A percentile compares a stretch with the other conserved stretches of the same genome.
Evolutionary conservation across 2,888 invertebrate species (phyloP).

Genomic region (Xylophagus ater): DNA sequence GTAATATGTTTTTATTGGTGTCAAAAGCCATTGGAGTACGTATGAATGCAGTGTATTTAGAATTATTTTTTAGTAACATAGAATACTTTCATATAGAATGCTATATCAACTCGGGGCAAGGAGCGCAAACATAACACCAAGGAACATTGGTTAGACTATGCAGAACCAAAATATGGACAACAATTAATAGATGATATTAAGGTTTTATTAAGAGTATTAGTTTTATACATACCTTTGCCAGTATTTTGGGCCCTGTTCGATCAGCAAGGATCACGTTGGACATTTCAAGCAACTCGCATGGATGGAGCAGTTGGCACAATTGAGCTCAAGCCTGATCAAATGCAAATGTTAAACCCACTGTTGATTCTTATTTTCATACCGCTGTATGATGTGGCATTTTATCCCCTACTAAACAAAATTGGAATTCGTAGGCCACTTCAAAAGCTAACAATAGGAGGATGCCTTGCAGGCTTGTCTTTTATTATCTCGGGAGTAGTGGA

Average conservation of each 20-base stretch:
- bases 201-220: conserved; percentile 60
- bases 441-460: conserved; percentile 77
- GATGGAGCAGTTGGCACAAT: conserved; percentile 63
- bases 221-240: conserved; percentile 75
- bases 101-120: conserved; percentile 36
- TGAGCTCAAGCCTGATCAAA: conserved; percentile 81
- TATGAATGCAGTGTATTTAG: conserved; percentile 19
- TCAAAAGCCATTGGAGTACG: conserved; percentile 53
- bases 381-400: conserved; percentile 64
- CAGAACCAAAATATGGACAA: conserved; percentile 59
- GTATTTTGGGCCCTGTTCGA: conserved; percentile 92
- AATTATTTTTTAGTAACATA: not conserved
- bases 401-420: conserved; percentile 64
- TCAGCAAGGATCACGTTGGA: conserved; percentile 89
- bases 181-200: conserved; percentile 66
- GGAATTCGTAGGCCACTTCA: conserved; percentile 64
- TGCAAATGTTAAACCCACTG: conserved; percentile 86
- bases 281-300: conserved; percentile 85
- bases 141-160: conserved; percentile 81
- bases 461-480: conserved; percentile 76
- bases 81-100: conserved; percentile 46
- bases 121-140: conserved; percentile 41
- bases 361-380: conserved; percentile 79
- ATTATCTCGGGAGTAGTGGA: conserved; percentile 80
- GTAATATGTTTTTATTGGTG: conserved; percentile 57